phyloP scores from a whole-genome alignment of 2,888 invertebrate species.

The Eupsilia transversa region DNA sequence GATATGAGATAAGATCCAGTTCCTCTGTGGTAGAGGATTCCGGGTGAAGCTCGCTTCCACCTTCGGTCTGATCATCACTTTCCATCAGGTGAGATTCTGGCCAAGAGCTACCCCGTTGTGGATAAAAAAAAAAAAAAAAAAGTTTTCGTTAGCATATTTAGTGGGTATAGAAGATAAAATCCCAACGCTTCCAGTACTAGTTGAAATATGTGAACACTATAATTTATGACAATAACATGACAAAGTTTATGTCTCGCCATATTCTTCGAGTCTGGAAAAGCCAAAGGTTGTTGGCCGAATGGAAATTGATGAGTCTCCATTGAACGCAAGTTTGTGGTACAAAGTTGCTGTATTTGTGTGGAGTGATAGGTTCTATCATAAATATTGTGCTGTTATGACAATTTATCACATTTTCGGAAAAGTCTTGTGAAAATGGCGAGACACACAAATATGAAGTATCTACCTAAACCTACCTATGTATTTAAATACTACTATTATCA shows the following conservation, averaged over 20 bases:
- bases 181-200: background rate
- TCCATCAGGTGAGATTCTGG: no score
- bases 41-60: no score
- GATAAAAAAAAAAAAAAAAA: no score
- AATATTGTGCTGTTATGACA: background rate
- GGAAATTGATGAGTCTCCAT: conserved; percentile 40
- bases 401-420: conserved; percentile 20
- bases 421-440: background rate
- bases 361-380: background rate
- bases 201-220: conserved; percentile 10
- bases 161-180: background rate
- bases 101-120: no score
- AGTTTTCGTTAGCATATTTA: conserved; percentile 21
- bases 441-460: background rate
- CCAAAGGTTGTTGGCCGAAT: conserved; percentile 45
- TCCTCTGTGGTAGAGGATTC: no score
- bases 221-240: conserved; percentile 43
- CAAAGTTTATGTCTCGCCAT: conserved; percentile 36
- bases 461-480: no score
- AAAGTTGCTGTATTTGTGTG: conserved; percentile 24
- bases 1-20: no score
- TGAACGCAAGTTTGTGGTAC: background rate
- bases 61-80: no score
- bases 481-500: no score
- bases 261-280: conserved; percentile 19